Conservation (phyloP, 2,797 vertebrate genomes). For the Melanotaenia boesemani region DNA sequence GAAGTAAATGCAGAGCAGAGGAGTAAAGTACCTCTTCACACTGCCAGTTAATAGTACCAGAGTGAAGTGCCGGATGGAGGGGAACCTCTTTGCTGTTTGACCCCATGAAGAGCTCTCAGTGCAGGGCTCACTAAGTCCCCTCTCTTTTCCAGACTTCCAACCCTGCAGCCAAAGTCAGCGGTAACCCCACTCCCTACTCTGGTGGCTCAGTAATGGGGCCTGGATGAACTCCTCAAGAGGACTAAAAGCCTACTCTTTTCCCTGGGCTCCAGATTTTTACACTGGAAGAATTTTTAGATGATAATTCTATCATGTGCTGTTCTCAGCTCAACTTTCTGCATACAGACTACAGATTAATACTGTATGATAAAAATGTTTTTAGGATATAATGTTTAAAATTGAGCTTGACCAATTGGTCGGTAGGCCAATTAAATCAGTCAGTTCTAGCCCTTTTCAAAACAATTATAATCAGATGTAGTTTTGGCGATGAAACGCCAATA, state of each 20-base stretch:
- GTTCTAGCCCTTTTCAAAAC: no score
- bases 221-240: constrained; percentile 83
- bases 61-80: constrained; percentile 59
- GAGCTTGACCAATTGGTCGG: not conserved
- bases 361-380: not conserved
- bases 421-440: no score
- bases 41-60: constrained; percentile 71
- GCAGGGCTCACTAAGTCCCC: constrained; percentile 61
- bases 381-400: not conserved
- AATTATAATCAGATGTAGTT: no score
- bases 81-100: constrained; percentile 66
- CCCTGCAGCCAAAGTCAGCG: constrained; percentile 64
- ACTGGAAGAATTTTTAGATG: not conserved
- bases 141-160: constrained; percentile 57
- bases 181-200: constrained; percentile 68
- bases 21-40: constrained; percentile 77
- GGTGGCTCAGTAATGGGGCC: constrained; percentile 77
- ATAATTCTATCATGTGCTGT: not conserved
- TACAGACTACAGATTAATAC: not conserved
- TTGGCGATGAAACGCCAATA: no score
- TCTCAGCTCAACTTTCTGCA: not conserved
- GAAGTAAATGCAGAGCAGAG: constrained; percentile 68
- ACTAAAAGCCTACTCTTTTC: constrained; percentile 74
- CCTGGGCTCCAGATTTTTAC: constrained; percentile 42
- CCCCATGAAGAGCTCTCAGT: constrained; percentile 73